Evolutionary conservation across 2,888 invertebrate genomes (phyloP), one percentile per base, ranked within the genome.

Genomic region (Helleia helle): DNA sequence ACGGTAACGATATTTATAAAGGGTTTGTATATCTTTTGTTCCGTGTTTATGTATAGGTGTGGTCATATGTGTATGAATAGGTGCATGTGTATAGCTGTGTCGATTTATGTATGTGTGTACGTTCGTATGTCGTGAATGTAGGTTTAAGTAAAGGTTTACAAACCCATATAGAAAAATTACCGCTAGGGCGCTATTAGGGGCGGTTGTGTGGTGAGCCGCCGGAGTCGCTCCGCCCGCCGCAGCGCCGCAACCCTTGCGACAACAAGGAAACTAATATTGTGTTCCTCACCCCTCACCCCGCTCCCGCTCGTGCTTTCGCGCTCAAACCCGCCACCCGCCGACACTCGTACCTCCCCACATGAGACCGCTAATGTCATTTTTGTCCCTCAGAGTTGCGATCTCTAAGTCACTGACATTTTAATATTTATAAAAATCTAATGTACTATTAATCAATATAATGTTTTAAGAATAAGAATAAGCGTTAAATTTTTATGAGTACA

Each of bases 231-330:
- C 80, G 74, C 72, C 71, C 73, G 76, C 79, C 71, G 79, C 80
- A 67, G 74, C 76, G 74, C 83, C 79, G 80, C 75, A 71, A 77
- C 84, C 85, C 85, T 86, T 86, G 84, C 84, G 86, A 86, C 83
- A 86, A 86, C 86, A 86, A 86, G 77, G 83, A 86, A 86, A 86
- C 86, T 86, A 85, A 85, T 86, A 84, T 85, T 86, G 72, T 83
- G 83, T 76, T 85, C 84, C 81, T 81, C 71, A 76, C 74, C 77
- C 75, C 63, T 58, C 55, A 60, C 72, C 30, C 73, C 67, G 56
- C 65, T 56, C 52, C 54, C 68, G 54, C 60, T 51, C 61, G 54
- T 67, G 57, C 69, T 57, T 61, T 52, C 59, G 52, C 69, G 57
- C 62, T 55, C 79, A 75, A 75, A 75, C 76, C 73, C 74, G 71